phyloP scores from a whole-genome alignment of 2,113 vertebrate genomes.

The Balaenoptera acutorostrata region DNA sequence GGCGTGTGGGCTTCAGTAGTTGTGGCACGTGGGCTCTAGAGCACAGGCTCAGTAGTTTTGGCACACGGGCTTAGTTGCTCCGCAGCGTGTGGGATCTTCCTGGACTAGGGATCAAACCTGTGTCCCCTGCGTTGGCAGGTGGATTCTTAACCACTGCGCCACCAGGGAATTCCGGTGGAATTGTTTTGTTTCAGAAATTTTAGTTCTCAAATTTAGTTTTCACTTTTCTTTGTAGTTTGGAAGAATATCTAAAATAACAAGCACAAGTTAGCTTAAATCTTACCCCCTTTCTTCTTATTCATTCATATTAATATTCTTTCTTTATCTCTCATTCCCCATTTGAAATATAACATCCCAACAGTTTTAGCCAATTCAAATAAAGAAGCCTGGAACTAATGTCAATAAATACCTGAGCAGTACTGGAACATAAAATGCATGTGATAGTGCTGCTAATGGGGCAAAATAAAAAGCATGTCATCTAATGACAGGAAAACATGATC shows the following conservation, averaged over 20 bases:
- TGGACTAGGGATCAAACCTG: no score
- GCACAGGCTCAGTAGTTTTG: no score
- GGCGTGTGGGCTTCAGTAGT: no score
- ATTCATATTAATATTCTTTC: background rate
- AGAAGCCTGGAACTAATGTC: background rate
- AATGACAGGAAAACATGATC: background rate
- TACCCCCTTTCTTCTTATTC: background rate
- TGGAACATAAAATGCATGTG: background rate
- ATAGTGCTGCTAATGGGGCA: background rate
- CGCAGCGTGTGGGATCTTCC: no score
- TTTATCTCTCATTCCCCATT: background rate
- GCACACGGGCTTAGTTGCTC: no score
- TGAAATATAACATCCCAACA: background rate
- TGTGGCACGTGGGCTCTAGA: no score
- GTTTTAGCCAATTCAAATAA: slow-evolving; percentile 23
- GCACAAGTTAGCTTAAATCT: background rate
- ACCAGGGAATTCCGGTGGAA: background rate
- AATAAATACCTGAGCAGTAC: background rate
- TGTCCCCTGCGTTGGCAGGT: no score
- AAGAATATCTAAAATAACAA: slow-evolving; percentile 15
- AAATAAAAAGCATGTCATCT: background rate
- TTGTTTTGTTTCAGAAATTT: slow-evolving; percentile 26
- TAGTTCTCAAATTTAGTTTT: slow-evolving; percentile 30
- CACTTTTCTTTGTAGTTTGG: slow-evolving; percentile 2
- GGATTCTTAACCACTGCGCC: no score